Percentiles rank a stretch among this genome's conserved stretches.
These are phyloP conservation scores for Brachyhypopomus occidentalis DNA, from an alignment of 2,113 vertebrate species.

Conservation along the genomic window DNA sequence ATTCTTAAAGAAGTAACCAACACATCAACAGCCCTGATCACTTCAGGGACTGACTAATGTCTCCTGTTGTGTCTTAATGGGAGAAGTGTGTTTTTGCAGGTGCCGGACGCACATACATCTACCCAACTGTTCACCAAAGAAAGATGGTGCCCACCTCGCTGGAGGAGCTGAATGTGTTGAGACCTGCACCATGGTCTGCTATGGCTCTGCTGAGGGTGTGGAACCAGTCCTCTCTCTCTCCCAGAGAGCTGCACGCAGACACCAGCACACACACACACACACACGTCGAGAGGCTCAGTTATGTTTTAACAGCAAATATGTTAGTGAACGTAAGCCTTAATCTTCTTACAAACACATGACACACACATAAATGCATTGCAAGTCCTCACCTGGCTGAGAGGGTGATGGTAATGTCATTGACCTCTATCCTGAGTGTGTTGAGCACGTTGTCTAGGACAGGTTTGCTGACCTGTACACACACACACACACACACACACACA, in stretches of 20 bases:
- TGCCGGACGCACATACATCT: no score
- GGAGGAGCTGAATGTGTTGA: slow-evolving; percentile 62
- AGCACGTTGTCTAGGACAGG: slow-evolving; percentile 83
- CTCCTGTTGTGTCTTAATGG: no score
- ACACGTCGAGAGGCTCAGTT: not conserved
- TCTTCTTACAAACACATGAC: not conserved
- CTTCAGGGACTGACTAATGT: no score
- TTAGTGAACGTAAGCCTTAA: not conserved
- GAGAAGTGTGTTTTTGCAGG: no score
- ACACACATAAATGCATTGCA: not conserved
- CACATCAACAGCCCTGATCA: no score
- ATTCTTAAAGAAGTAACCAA: no score
- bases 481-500: slow-evolving; percentile 12
- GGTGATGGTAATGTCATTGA: slow-evolving; percentile 80
- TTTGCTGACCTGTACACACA: slow-evolving; percentile 83
- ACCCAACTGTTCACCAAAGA: not conserved
- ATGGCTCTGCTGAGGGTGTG: slow-evolving; percentile 83
- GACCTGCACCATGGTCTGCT: slow-evolving; percentile 80
- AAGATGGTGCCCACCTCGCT: slow-evolving; percentile 64
- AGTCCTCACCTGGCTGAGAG: slow-evolving; percentile 87
- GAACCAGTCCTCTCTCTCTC: slow-evolving; percentile 94
- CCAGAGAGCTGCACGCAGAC: slow-evolving; percentile 80
- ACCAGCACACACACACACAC: not conserved
- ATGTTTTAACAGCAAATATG: not conserved
- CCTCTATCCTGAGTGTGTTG: slow-evolving; percentile 87